Percentiles rank a stretch among this genome's conserved stretches.
Evolutionary conservation across 2,113 vertebrate species (phyloP).

Genomic region (Podiceps cristatus): DNA sequence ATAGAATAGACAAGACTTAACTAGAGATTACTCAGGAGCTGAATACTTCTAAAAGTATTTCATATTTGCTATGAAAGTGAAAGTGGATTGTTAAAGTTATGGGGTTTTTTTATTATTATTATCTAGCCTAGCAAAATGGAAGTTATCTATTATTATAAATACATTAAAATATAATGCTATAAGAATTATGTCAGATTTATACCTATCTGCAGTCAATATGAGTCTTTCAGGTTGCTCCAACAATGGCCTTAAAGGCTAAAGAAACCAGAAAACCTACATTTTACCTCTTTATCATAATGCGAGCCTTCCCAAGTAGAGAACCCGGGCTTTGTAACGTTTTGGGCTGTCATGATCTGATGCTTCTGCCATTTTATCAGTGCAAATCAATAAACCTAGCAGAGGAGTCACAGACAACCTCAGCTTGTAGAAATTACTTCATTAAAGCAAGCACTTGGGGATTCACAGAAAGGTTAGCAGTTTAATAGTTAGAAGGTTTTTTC

Average conservation of each 20-base stretch:
- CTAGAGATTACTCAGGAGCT: neutral
- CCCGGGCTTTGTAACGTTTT: neutral
- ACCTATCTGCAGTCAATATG: neutral
- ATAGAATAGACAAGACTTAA: neutral
- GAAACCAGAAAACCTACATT: neutral
- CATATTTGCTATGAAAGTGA: rapidly evolving
- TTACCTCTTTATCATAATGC: neutral
- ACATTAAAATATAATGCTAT: neutral
- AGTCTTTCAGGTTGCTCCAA: neutral
- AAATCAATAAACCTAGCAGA: neutral
- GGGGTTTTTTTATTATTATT: neutral
- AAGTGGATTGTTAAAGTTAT: neutral
- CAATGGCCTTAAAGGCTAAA: neutral
- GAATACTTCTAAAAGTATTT: neutral
- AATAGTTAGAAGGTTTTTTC: neutral
- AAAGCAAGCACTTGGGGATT: neutral
- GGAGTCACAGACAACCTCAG: neutral
- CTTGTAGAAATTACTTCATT: neutral
- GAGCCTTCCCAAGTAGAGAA: neutral
- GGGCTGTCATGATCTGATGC: neutral
- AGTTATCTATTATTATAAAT: neutral
- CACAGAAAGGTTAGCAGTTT: neutral
- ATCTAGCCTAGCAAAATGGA: neutral
- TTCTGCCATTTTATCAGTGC: neutral
- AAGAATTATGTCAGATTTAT: neutral